phyloP scores from a whole-genome alignment of 2,113 vertebrate genomes.

The Scomber colias region DNA sequence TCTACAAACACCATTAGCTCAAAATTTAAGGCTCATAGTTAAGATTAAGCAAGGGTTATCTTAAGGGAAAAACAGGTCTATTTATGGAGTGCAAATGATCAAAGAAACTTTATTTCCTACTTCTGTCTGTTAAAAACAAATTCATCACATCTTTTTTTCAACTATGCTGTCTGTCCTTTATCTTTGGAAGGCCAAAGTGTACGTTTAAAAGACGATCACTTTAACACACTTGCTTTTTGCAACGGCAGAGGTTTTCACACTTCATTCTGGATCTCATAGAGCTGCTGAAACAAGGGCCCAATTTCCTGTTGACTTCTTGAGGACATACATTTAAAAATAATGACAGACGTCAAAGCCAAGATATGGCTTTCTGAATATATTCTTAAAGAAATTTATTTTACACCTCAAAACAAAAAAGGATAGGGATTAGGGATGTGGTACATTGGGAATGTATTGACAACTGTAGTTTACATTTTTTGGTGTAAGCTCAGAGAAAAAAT shows the following conservation, averaged over 20 bases:
- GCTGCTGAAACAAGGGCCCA: conserved; percentile 35
- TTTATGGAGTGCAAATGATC: conserved; percentile 37
- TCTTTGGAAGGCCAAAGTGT: conserved; percentile 46
- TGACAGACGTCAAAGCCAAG: conserved; percentile 79
- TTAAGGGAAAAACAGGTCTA: conserved; percentile 46
- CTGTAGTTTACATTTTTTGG: conserved; percentile 87
- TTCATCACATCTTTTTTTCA: background rate
- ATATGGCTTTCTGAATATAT: conserved; percentile 80
- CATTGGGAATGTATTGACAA: conserved; percentile 88
- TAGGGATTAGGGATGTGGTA: conserved; percentile 82
- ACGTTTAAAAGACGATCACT: conserved; percentile 49
- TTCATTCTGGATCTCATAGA: conserved; percentile 38
- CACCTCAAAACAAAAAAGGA: conserved; percentile 83
- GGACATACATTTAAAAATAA: conserved; percentile 70
- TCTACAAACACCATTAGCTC: conserved; percentile 59
- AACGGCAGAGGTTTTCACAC: background rate
- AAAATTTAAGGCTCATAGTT: conserved; percentile 66
- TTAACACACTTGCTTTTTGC: conserved; percentile 4
- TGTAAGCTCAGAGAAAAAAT: conserved; percentile 88
- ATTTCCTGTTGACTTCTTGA: conserved; percentile 40
- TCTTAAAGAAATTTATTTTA: conserved; percentile 88
- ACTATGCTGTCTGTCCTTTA: conserved; percentile 13
- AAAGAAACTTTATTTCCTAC: conserved; percentile 36
- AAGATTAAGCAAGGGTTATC: conserved; percentile 46
- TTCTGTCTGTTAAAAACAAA: background rate